Base-by-base conservation (phyloP, 2,888 invertebrate genomes). In the Eutolmus rufibarbis region DNA sequence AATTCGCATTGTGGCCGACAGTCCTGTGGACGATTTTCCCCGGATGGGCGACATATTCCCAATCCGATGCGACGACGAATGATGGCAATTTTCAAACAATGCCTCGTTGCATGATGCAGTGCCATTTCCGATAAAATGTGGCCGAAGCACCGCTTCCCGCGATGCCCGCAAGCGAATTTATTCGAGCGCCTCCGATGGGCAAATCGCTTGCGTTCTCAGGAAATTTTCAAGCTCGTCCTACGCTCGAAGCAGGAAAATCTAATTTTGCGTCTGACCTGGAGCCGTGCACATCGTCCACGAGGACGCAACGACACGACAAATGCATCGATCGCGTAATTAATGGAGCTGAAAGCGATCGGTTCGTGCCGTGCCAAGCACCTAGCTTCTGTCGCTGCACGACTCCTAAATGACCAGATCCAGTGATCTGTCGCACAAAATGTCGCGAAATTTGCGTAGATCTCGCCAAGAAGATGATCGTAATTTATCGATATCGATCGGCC, bases 391-490 rank as follows among this genome's bases (percentile, higher is more conserved):
- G 28, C 51, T 34, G 81, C 81, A 34, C 46, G 78, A 43, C 57
- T 57, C n/a, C 56, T n/a, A 82, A 82, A 12, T 37, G 9, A 82
- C 56, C 81, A 57, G 51, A 51, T 51, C 7, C n/a, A n/a, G n/a
- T 19, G 31, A 43, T 40, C 51, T 81, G 81, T 86, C 86, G 40
- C 57, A 31, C 34, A 76, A 88, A 86, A 87, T 87, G 87, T 86
- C 86, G 81, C 85, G 81, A 87, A 76, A 87, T 88, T 88, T 87
- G 79, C 88, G 88, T 87, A 87, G 56, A 79, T 43, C 74, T 74
- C 43, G 87, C 37, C 76, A 88, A 79, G 87, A 88, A 79, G 87
- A 88, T 87, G 88, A 86, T 82, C 46, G 85, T 81, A 87, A 88
- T 86, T 87, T 87, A 88, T 88, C 37, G 87, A 86, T 82, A 84